Evolutionary conservation across 2,797 vertebrate genomes (phyloP).

Genomic region (Sebastiscus albofasciatus): DNA sequence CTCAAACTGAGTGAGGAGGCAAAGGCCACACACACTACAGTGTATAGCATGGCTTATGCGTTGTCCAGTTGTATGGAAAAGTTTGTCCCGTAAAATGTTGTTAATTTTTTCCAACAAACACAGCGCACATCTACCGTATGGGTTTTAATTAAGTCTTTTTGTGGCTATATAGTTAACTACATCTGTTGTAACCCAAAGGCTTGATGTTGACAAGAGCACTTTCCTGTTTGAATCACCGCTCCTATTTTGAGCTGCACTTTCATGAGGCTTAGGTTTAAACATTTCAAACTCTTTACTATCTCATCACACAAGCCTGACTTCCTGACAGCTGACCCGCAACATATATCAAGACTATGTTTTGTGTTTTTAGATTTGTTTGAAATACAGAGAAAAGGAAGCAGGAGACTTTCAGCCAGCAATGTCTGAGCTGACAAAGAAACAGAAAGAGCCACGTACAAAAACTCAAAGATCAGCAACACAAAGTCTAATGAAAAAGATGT

Average conservation of each 20-base stretch:
- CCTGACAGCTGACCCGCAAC: conserved; percentile 38
- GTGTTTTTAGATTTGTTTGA: conserved; percentile 25
- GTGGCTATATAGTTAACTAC: conserved; percentile 47
- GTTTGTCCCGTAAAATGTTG: background rate
- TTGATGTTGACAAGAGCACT: conserved; percentile 45
- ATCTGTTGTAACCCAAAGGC: conserved; percentile 47
- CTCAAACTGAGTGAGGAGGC: background rate
- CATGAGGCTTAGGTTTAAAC: conserved; percentile 48
- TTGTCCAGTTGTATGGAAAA: background rate
- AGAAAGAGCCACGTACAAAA: background rate
- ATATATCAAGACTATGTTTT: conserved; percentile 42
- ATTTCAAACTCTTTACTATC: conserved; percentile 43
- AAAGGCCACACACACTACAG: background rate
- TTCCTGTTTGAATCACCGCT: conserved; percentile 56
- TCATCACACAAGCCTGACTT: conserved; percentile 54
- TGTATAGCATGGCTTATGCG: background rate
- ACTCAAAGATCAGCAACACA: conserved; percentile 9
- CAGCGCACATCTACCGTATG: conserved; percentile 24
- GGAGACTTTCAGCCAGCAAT: background rate
- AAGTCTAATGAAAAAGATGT: conserved; percentile 12
- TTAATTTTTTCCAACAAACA: conserved; percentile 25
- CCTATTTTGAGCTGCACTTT: conserved; percentile 64
- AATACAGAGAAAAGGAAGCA: background rate
- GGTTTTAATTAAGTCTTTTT: conserved; percentile 57
- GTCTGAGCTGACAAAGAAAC: conserved; percentile 3